These are phyloP conservation scores for Notamacropus eugenii DNA, from an alignment of 2,797 vertebrate genomes.

Conservation along the genomic window DNA sequence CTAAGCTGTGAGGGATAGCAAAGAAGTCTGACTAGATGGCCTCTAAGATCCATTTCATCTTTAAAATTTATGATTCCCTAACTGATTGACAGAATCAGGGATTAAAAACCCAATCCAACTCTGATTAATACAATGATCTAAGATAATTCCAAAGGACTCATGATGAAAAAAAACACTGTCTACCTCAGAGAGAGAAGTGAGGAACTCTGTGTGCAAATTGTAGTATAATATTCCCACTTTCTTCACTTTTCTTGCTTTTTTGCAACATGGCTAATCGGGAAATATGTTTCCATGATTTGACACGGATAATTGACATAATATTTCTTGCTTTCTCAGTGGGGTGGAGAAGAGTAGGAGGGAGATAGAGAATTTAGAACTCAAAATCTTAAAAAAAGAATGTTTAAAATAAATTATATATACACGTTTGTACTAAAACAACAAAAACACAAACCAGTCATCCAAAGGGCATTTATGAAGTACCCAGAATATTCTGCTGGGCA, in stretches of 20 bases:
- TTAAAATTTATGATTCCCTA: not conserved
- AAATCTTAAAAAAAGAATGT: not conserved
- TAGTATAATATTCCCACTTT: no score
- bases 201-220: no score
- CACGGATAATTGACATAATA: not conserved
- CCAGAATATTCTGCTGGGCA: not conserved
- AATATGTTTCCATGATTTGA: not conserved
- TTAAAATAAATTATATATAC: not conserved
- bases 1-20: not conserved
- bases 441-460: not conserved
- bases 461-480: not conserved
- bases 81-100: not conserved
- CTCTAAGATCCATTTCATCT: not conserved
- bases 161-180: no score
- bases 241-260: no score
- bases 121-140: not conserved
- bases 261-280: no score
- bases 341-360: not conserved
- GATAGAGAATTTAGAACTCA: not conserved
- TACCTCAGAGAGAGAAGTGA: no score
- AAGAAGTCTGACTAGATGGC: not conserved
- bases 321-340: not conserved
- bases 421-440: no score
- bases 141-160: no score
- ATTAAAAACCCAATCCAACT: not conserved